phyloP scores from a whole-genome alignment of 2,797 vertebrate species.

The Myotis myotis region DNA sequence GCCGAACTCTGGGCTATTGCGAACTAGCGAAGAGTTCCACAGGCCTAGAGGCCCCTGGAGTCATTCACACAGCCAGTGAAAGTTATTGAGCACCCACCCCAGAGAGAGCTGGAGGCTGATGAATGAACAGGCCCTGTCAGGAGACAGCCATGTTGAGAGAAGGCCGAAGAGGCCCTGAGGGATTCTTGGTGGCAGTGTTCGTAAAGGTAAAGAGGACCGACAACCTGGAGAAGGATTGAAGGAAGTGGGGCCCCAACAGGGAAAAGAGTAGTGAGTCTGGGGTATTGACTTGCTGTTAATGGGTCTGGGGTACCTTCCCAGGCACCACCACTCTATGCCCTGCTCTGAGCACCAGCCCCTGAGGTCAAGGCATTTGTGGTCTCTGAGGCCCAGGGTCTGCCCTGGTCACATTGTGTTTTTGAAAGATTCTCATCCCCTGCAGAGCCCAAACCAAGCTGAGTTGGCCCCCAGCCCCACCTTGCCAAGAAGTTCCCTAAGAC shows the following conservation, averaged over 20 bases:
- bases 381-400: neutral
- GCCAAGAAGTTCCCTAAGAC: neutral
- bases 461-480: neutral
- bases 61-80: neutral
- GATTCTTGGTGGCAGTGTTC: neutral
- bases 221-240: neutral
- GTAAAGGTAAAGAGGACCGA: neutral
- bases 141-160: neutral
- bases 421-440: constrained; percentile 21
- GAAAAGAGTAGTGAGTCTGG: neutral
- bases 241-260: neutral
- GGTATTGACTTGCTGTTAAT: neutral
- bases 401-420: constrained; percentile 1
- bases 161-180: neutral
- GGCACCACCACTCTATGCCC: neutral
- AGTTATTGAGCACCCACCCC: neutral
- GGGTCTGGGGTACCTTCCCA: neutral
- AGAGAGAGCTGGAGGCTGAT: neutral
- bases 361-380: neutral
- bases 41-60: neutral
- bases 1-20: neutral
- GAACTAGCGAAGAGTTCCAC: neutral
- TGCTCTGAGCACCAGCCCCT: neutral
- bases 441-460: neutral
- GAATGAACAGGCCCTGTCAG: neutral